phyloP scores from a whole-genome alignment of 2,888 invertebrate species.

The Dendrolimus houi region DNA sequence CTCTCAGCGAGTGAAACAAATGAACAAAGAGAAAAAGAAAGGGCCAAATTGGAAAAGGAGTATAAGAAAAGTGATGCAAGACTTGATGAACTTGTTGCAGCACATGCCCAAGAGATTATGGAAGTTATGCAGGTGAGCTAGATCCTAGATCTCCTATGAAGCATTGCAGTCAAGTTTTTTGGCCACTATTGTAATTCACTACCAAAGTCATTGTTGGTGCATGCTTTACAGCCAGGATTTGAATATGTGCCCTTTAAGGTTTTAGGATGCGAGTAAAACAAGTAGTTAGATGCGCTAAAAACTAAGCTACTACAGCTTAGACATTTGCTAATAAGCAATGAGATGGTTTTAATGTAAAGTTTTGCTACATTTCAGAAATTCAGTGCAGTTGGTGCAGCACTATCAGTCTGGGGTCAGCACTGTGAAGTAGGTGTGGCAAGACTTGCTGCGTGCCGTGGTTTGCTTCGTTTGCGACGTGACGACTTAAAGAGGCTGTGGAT shows the following conservation, averaged over 20 bases:
- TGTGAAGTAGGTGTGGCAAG: conserved; percentile 56
- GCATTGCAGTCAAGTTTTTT: too few relatives aligned
- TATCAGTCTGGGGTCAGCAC: conserved; percentile 55
- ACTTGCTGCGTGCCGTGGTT: conserved; percentile 57
- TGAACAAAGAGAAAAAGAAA: conserved; percentile 94
- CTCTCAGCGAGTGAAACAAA: conserved; percentile 95
- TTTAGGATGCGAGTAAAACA: too few relatives aligned
- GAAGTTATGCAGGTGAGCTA: conserved; percentile 81
- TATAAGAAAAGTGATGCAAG: conserved; percentile 93
- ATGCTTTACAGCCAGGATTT: too few relatives aligned
- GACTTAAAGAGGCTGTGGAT: conserved; percentile 96
- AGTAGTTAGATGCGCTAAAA: too few relatives aligned
- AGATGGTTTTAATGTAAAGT: too few relatives aligned
- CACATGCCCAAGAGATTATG: conserved; percentile 91
- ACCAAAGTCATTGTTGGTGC: too few relatives aligned
- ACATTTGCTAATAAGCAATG: too few relatives aligned
- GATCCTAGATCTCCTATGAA: neutral
- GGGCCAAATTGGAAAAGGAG: conserved; percentile 94
- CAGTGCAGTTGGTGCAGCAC: conserved; percentile 44
- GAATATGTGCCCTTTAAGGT: too few relatives aligned
- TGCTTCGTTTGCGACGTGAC: conserved; percentile 93
- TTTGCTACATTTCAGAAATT: conserved; percentile 41
- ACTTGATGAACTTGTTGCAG: conserved; percentile 91
- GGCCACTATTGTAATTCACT: too few relatives aligned
- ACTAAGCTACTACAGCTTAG: too few relatives aligned